Conservation (phyloP, 2,113 vertebrate species). For the Dasyprocta punctata region DNA sequence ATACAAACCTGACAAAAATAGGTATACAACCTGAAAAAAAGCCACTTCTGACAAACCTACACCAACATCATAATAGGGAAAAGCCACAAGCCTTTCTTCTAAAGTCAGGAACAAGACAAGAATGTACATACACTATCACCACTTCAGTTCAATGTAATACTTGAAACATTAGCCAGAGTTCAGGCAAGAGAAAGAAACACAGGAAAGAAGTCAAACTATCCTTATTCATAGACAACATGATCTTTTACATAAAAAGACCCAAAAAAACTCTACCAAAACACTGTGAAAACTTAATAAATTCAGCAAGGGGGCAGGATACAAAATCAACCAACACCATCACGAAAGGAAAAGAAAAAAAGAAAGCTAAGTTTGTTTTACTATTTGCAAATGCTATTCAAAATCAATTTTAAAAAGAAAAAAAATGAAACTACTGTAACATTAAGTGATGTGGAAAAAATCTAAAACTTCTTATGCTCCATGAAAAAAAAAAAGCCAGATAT, state of each 20-base stretch:
- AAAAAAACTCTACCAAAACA: not conserved
- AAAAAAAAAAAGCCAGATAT: not conserved
- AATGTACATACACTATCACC: not conserved
- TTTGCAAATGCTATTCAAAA: not conserved
- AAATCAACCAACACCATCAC: not conserved
- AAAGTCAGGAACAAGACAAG: not conserved
- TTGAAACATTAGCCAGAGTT: not conserved
- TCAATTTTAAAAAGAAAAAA: not conserved
- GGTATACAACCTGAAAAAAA: not conserved
- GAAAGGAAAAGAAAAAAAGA: not conserved
- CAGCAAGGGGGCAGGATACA: not conserved
- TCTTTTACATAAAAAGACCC: not conserved
- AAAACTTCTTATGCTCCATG: not conserved
- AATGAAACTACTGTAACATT: not conserved
- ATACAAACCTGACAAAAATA: too few relatives aligned
- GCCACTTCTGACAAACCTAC: not conserved
- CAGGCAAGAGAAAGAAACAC: not conserved
- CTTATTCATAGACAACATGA: not conserved
- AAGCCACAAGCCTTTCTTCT: not conserved
- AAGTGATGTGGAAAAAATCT: not conserved
- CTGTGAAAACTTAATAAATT: not conserved
- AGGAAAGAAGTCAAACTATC: not conserved
- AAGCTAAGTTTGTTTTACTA: not conserved
- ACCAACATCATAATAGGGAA: not conserved
- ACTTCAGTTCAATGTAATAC: not conserved